Base-by-base conservation (phyloP, 1,140 invertebrate genomes). In the Heliconius hewitsoni region DNA sequence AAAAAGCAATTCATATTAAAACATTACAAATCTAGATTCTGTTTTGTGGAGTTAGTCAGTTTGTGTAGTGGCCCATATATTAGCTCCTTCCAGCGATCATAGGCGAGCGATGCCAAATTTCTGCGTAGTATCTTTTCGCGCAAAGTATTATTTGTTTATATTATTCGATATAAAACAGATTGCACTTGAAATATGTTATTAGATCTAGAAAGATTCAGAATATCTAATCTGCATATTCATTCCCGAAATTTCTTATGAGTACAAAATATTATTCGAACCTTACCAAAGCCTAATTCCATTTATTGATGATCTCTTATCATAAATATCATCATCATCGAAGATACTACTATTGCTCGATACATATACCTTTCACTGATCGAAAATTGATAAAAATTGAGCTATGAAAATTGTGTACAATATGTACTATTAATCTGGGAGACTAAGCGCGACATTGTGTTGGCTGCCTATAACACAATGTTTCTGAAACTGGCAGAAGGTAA, bases 81-180 rank as follows among this genome's bases (percentile, higher is more conserved):
- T 66, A 66, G 30, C 55, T 52, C 50, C n/a, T 23, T 23, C 9
- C n/a, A 66, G 3, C 60, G 60, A 82, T 80, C 81, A 71, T 71
- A 37, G 57, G 39, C 42, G 18, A 75, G 50, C 71, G 66, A 66
- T 71, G 80, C 78, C 80, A 82, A 80, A 79, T 72, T 77, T 82
- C 78, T 84, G 78, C 71, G 70, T 71, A 71, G 78, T 77, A 73
- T 84, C 73, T 82, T 79, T 78, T 78, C 74, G 30, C 50, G 11
- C 72, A 79, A 84, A 82, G 77, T 82, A 80, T 80, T 78, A 66
- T 74, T 71, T 84, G 78, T 82, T 83, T 83, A 78, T 76, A 39
- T 39, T 60, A 81, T 30, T 74, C 50, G 82, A 81, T 79, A 83
- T 39, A 78, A 82, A 83, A 76, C 84, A 85, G 84, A 85, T 80